Percentiles rank a stretch among this genome's conserved stretches.
These are phyloP conservation scores for Drosophila simulans DNA, from an alignment of 1,140 invertebrate genomes.

Conservation along the genomic window DNA sequence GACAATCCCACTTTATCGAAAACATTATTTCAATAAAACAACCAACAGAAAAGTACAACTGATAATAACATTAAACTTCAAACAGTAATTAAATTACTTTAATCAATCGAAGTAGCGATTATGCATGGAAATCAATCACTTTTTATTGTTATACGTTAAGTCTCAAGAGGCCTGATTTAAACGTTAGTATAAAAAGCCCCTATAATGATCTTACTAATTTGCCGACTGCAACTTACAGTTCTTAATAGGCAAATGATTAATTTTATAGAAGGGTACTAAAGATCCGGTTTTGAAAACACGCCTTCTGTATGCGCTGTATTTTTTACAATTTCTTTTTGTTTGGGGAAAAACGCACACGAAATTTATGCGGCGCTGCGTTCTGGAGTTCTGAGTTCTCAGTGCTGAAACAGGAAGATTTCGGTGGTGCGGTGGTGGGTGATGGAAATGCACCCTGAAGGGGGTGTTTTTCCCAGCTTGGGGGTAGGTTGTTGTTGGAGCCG, in stretches of 20 bases:
- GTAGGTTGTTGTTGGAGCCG: conserved; percentile 59
- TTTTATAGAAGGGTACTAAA: not conserved
- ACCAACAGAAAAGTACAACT: not conserved
- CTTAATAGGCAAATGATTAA: not conserved
- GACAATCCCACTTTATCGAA: not conserved
- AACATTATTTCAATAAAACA: not conserved
- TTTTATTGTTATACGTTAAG: not conserved
- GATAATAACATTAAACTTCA: not conserved
- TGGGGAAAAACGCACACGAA: conserved; percentile 19
- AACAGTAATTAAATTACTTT: not conserved
- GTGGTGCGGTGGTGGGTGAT: conserved; percentile 35
- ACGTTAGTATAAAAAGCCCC: too few relatives aligned
- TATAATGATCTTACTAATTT: too few relatives aligned
- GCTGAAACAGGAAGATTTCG: conserved; percentile 13
- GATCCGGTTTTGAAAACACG: not conserved
- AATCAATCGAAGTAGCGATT: not conserved
- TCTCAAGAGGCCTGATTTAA: not conserved
- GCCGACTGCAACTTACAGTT: not conserved
- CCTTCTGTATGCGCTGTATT: conserved; percentile 1
- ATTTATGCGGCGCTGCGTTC: conserved; percentile 12
- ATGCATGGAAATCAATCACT: not conserved
- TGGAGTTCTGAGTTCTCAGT: conserved; percentile 8
- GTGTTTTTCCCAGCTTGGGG: conserved; percentile 62
- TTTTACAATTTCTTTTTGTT: conserved; percentile 6
- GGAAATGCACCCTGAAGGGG: conserved; percentile 59